Evolutionary conservation across 2,888 invertebrate species (phyloP).

Genomic region (Meta bourneti): DNA sequence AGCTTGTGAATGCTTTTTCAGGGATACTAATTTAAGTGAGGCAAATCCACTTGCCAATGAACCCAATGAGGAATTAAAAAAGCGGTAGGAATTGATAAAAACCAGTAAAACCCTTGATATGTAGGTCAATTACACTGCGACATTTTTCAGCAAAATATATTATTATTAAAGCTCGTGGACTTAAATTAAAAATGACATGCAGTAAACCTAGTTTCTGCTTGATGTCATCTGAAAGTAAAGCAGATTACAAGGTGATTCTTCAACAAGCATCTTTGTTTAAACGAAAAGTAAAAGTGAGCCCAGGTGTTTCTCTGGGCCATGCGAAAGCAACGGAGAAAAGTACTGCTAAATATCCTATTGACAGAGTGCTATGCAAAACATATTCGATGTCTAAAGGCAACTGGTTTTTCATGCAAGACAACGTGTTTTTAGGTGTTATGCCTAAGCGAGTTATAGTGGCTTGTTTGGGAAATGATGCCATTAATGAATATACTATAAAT

Average conservation of each 20-base stretch:
- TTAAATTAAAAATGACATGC: neutral
- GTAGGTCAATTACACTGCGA: conserved; percentile 1
- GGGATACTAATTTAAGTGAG: too few relatives aligned
- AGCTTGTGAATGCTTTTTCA: neutral
- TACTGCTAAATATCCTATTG: conserved; percentile 33
- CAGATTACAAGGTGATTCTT: conserved; percentile 3
- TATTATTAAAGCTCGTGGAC: neutral
- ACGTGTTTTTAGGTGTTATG: too few relatives aligned
- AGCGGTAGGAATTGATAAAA: neutral
- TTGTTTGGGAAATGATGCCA: conserved; percentile 77
- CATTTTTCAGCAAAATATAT: too few relatives aligned
- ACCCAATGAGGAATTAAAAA: too few relatives aligned
- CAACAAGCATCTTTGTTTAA: conserved; percentile 4
- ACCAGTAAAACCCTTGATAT: neutral
- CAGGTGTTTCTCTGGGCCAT: conserved; percentile 28
- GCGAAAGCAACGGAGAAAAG: conserved; percentile 21
- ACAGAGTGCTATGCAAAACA: conserved; percentile 18
- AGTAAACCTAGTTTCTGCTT: neutral
- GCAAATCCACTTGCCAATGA: too few relatives aligned
- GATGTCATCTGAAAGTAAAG: neutral
- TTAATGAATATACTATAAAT: conserved; percentile 77
- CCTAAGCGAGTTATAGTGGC: conserved; percentile 78
- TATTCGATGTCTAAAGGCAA: too few relatives aligned
- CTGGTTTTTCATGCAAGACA: too few relatives aligned
- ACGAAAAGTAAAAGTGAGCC: conserved; percentile 1